Conservation (phyloP, 2,113 vertebrate species). For the Myocastor coypus region DNA sequence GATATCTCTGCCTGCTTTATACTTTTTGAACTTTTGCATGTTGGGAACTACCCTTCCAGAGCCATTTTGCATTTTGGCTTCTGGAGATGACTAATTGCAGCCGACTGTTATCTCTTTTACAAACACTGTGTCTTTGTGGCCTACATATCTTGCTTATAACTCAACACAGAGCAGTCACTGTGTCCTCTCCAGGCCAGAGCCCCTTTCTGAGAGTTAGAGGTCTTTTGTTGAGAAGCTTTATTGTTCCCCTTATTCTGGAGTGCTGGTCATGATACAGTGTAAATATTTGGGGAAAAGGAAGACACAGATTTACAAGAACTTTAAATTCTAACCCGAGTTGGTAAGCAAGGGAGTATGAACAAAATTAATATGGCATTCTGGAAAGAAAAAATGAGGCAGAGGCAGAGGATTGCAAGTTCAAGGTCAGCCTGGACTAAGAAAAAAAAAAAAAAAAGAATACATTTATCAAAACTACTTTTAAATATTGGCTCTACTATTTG, state of each 20-base stretch:
- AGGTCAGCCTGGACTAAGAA: neutral
- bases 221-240: slow-evolving; percentile 72
- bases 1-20: neutral
- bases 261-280: neutral
- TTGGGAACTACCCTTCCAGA: neutral
- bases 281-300: slow-evolving; percentile 29
- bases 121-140: slow-evolving; percentile 70
- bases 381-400: neutral
- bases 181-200: slow-evolving; percentile 44
- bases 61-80: neutral
- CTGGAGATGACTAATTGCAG: slow-evolving; percentile 1
- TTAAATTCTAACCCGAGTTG: slow-evolving; percentile 30
- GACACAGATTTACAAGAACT: slow-evolving; percentile 16
- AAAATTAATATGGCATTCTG: slow-evolving; percentile 51
- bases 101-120: slow-evolving; percentile 9
- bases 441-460: neutral
- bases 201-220: neutral
- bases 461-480: slow-evolving; percentile 32
- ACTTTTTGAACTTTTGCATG: neutral
- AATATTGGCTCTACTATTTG: neutral
- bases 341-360: neutral
- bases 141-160: neutral
- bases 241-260: neutral
- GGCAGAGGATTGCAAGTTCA: neutral
- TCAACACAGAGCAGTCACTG: slow-evolving; percentile 57